Base-by-base conservation (phyloP, 2,797 vertebrate species). In the Microchirus variegatus region DNA sequence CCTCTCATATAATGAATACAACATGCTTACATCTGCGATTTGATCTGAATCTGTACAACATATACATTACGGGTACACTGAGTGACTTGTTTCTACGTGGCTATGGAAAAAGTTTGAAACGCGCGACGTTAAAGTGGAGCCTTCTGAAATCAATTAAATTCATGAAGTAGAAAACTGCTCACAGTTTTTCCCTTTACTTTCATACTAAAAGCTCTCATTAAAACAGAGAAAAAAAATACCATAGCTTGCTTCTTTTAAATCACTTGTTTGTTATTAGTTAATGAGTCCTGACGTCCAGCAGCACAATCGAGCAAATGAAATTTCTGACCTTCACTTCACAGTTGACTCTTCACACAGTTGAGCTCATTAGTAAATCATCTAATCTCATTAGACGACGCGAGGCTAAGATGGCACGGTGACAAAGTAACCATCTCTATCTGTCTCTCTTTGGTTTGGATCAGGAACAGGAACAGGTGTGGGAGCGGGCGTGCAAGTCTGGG, bases 201-300 rank as follows among this genome's bases (percentile, higher is more conserved):
- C 63, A 67, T 73, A 70, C 54, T 71, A 73, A 38, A 47, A 67
- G 68, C 56, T 59, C 69, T 84, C 72, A 85, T 86, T 87, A 83
- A 85, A 81, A 77, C 69, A 35, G 35, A 61, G 44, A 61, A 17
- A 42, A 63, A 49, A 49, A 85, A 78, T 45, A 62, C 58, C 61
- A 14, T 26, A 9, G 55, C 55, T 16, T 54, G 50, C 67, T 70
- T 77, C 66, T 77, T 77, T 86, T 82, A 82, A 90, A 89, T 85
- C 77, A 78, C 87, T 90, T 90, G 87, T 91, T 91, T 91, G 88
- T 89, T 90, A 89, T 88, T 85, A 85, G 70, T 77, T 91, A 91
- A 89, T 91, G 86, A 87, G 87, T 91, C 78, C 80, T 90, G 88
- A 91, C 87, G 82, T 90, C 87, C 85, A 85, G 80, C 83, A 78